These are phyloP conservation scores for Yoshiicerus persimilis DNA, from an alignment of 1,140 invertebrate species.

Conservation along the genomic window DNA sequence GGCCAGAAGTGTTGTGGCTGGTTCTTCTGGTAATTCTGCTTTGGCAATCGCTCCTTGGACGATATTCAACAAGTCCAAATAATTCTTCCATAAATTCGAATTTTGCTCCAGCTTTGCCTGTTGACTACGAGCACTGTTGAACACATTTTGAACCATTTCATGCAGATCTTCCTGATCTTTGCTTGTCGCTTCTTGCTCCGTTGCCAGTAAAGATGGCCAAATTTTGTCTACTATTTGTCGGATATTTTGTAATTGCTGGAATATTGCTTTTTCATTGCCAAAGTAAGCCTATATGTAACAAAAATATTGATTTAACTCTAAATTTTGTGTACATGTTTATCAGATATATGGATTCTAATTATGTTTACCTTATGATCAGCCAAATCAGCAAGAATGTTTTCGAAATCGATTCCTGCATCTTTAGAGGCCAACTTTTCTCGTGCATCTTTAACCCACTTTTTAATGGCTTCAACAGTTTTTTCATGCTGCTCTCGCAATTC, in stretches of 20 bases:
- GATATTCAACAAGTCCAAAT: conserved; percentile 71
- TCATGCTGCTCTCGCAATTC: conserved; percentile 73
- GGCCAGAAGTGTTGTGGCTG: conserved; percentile 71
- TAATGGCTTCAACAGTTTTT: conserved; percentile 72
- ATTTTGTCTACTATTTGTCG: conserved; percentile 82
- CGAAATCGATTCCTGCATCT: conserved; percentile 83
- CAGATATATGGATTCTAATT: neutral
- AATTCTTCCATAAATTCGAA: conserved; percentile 76
- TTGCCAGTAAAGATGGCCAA: conserved; percentile 74
- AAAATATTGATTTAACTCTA: neutral
- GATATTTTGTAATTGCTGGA: conserved; percentile 76
- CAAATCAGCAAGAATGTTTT: conserved; percentile 72
- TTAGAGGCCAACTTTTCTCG: conserved; percentile 72
- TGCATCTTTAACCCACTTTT: conserved; percentile 82
- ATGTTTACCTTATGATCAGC: conserved; percentile 69
- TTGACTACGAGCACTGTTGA: conserved; percentile 76
- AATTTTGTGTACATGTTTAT: neutral
- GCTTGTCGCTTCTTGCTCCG: conserved; percentile 78
- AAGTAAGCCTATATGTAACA: conserved; percentile 64
- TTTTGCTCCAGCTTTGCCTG: conserved; percentile 74
- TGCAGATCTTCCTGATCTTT: conserved; percentile 75
- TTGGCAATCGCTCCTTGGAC: conserved; percentile 71
- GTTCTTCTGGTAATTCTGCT: conserved; percentile 71
- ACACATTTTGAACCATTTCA: conserved; percentile 74
- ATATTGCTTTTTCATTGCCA: conserved; percentile 71